Evolutionary conservation across 1,140 invertebrate species (phyloP).

Genomic region (Listronotus oregonensis): DNA sequence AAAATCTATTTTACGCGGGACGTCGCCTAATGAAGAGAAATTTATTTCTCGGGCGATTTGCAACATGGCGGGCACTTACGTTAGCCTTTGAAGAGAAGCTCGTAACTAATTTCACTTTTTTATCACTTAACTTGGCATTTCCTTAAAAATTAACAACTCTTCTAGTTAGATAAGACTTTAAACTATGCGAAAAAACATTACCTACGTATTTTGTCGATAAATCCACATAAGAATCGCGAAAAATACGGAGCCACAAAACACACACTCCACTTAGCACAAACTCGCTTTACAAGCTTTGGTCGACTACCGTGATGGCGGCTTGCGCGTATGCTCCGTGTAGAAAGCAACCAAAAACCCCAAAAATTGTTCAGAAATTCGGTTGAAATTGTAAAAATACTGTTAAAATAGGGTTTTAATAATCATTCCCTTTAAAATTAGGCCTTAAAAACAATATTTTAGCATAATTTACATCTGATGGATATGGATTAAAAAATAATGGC

Average conservation of each 20-base stretch:
- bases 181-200: slow-evolving; percentile 46
- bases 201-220: slow-evolving; percentile 52
- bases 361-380: slow-evolving; percentile 4
- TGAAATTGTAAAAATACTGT: slow-evolving; percentile 37
- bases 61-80: slow-evolving; percentile 56
- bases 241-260: slow-evolving; percentile 57
- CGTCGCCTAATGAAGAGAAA: slow-evolving; percentile 27
- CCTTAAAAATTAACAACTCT: slow-evolving; percentile 32
- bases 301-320: slow-evolving; percentile 55
- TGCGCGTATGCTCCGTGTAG: slow-evolving; percentile 22
- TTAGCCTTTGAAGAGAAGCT: slow-evolving; percentile 47
- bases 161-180: slow-evolving; percentile 31
- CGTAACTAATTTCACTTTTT: slow-evolving; percentile 37
- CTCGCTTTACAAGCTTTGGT: slow-evolving; percentile 54
- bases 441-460: slow-evolving; percentile 1
- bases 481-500: slow-evolving; percentile 22
- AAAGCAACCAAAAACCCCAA: neutral
- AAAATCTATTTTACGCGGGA: slow-evolving; percentile 28
- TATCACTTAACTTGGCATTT: slow-evolving; percentile 22
- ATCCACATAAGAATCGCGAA: slow-evolving; percentile 54
- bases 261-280: slow-evolving; percentile 55
- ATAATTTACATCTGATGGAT: slow-evolving; percentile 8
- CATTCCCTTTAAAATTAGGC: slow-evolving; percentile 11
- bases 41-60: slow-evolving; percentile 41
- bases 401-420: slow-evolving; percentile 30